Base-by-base conservation (phyloP, 2,797 vertebrate species). In the Spinus olivaceus region DNA sequence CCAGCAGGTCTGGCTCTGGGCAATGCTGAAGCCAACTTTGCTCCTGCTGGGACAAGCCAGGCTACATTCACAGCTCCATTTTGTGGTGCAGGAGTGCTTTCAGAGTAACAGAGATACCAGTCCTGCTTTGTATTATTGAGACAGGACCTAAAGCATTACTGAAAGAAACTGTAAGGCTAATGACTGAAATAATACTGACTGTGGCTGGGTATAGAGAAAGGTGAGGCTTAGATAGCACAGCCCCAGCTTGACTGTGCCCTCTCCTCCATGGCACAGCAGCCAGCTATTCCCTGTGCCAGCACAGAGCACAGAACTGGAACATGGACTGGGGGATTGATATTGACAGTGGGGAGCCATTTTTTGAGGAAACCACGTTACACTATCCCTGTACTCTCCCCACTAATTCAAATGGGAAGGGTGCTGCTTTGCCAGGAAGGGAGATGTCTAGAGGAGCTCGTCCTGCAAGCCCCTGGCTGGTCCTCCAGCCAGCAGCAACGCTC, bases 391-490 rank as follows among this genome's bases (percentile, higher is more conserved):
- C 44, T 60, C 35, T 90, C 6, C 60, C 50, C 11, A 1, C 37
- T 14, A 59, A 72, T 16, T 12, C 44, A 51, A 32, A 21, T 1
- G 47, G 65, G 61, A 67, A 90, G 60, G 56, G 30, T 39, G 10
- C 57, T 66, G 46, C 12, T 5, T 39, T 33, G 27, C 50, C 86
- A 89, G 79, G 61, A 72, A 21, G 12, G 1, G 77, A 85, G 65
- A 17, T 25, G 54, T 54, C 42, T 91, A 69, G 63, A 92, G 81
- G 35, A 89, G 33, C 56, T 61, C 39, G 33, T 89, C 66, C 63
- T 89, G 59, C 46, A 57, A 50, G 27, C 25, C 49, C 27, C 42
- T 37, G 37, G 37, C 37, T 37, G 37, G 37, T 37, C 37, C 37
- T 37, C 37, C 37, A 37, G 37, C 12, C 41, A 92, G 72, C 15